Evolutionary conservation across 37 sponge, comb jelly and placozoan species (phyloP), one percentile per base, ranked within the genome.

Genomic region (Cliona cf. orientalis): DNA sequence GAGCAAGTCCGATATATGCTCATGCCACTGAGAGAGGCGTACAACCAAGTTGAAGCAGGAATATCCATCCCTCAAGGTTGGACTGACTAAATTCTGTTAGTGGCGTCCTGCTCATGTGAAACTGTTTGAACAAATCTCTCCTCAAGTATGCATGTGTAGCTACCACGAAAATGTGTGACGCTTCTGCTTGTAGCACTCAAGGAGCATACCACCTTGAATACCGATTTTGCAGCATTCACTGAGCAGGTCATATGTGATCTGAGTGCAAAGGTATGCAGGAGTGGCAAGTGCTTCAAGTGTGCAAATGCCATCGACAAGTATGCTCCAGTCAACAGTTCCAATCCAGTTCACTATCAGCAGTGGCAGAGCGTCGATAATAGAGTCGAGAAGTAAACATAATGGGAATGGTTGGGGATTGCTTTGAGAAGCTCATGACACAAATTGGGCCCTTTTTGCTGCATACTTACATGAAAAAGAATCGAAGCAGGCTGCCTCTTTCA

Each of bases 1-100:
- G 53, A 83, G 57, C 75, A 83, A 21, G 66, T 60, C 9, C 58
- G 59, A 46, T 74, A 74, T 76, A 83, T 83, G 84, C 42, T 83
- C 28, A 74, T 74, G 66, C 75, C 84, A 63, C 66, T 72, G 35
- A 58, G 72, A 71, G 83, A 82, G 43, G 83, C 83, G 29, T 59
- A 82, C 72, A 63, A 36, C 45, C 72, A 71, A 55, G 42, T 82
- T 45, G 36, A 43, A 38, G 41, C 44, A 82, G 32, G 33, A 70
- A 55, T 58, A 82, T 53, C 58, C 75, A 28, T 7, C 6, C 34
- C 12, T 28, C 42, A 76, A 76, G 31, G 58, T 76, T 56, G 62
- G 77, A 3, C 62, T 76, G 35, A 58, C 5, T 11, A 76, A 76
- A 33, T 76, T 76, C 14, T 76, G 74, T 73, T 60, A 76, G 38